Evolutionary conservation across 2,797 vertebrate species (phyloP).

Genomic region (Scolopax rusticola): DNA sequence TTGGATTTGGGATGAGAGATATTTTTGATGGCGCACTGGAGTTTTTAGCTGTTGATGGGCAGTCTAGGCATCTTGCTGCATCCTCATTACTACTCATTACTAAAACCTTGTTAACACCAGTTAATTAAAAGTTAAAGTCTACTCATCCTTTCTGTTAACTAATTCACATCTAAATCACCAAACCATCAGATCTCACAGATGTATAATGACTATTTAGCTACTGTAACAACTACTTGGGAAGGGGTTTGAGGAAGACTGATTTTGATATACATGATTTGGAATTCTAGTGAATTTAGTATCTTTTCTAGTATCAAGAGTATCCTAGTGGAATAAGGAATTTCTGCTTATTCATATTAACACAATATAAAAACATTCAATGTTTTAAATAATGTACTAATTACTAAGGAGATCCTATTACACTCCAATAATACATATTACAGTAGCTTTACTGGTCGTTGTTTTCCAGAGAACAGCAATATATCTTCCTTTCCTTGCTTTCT

Average conservation of each 20-base stretch:
- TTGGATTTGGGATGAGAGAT: background rate
- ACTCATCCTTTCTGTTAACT: background rate
- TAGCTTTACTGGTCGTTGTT: background rate
- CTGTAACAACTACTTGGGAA: background rate
- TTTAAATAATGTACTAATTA: background rate
- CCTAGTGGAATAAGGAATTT: background rate
- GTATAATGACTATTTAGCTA: background rate
- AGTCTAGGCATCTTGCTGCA: background rate
- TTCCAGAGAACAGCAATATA: background rate
- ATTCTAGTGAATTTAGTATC: background rate
- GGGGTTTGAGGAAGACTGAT: background rate
- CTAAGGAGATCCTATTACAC: too few species aligned
- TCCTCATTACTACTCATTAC: background rate
- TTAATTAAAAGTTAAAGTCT: background rate
- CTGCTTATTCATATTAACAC: background rate
- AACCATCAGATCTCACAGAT: background rate
- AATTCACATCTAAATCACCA: background rate
- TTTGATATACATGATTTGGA: background rate
- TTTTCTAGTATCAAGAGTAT: background rate
- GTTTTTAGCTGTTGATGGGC: background rate
- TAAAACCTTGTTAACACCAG: background rate
- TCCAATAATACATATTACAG: background rate
- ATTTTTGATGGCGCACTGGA: background rate
- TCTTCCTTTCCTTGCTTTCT: background rate
- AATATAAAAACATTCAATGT: background rate